Percentiles rank a stretch among this genome's conserved stretches.
These are phyloP conservation scores for Drosophila repletoides DNA, from an alignment of 1,140 invertebrate species.

Conservation along the genomic window DNA sequence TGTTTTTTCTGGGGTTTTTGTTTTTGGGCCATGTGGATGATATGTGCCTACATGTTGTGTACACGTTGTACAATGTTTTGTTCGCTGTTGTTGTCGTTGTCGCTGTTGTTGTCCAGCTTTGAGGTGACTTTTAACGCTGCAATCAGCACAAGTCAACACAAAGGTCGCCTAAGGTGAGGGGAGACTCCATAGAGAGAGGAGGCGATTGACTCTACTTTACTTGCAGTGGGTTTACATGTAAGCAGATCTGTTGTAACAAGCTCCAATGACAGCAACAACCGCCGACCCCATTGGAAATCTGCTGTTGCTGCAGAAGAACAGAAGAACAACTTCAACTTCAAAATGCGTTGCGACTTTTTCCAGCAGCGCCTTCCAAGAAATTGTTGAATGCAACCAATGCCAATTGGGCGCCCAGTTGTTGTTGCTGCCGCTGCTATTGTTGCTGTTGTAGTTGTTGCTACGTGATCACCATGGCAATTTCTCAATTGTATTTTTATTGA, in stretches of 20 bases:
- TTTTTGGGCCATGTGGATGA: constrained; percentile 28
- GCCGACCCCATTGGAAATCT: constrained; percentile 26
- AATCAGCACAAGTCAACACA: constrained; percentile 77
- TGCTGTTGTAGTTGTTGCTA: constrained; percentile 48
- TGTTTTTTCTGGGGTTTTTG: constrained; percentile 7
- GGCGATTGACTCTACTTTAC: constrained; percentile 15
- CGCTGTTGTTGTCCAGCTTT: constrained; percentile 26
- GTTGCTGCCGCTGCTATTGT: constrained; percentile 12
- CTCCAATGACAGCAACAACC: constrained; percentile 18
- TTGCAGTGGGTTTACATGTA: constrained; percentile 21
- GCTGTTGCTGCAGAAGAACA: not conserved
- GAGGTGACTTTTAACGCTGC: constrained; percentile 63
- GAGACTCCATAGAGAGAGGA: not conserved
- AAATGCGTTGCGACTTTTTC: not conserved
- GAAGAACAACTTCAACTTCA: constrained; percentile 3
- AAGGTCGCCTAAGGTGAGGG: constrained; percentile 54
- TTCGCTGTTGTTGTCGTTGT: constrained; percentile 6
- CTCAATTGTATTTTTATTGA: constrained; percentile 74
- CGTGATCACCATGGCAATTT: constrained; percentile 75
- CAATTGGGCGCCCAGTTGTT: constrained; percentile 36
- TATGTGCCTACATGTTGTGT: constrained; percentile 70
- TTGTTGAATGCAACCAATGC: constrained; percentile 38
- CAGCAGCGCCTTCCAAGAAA: constrained; percentile 41
- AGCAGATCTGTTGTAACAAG: constrained; percentile 28
- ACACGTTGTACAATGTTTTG: constrained; percentile 58